Percentiles rank a stretch among this genome's conserved stretches.
Evolutionary conservation across 2,797 vertebrate genomes (phyloP).

Genomic region (Leuciscus waleckii): DNA sequence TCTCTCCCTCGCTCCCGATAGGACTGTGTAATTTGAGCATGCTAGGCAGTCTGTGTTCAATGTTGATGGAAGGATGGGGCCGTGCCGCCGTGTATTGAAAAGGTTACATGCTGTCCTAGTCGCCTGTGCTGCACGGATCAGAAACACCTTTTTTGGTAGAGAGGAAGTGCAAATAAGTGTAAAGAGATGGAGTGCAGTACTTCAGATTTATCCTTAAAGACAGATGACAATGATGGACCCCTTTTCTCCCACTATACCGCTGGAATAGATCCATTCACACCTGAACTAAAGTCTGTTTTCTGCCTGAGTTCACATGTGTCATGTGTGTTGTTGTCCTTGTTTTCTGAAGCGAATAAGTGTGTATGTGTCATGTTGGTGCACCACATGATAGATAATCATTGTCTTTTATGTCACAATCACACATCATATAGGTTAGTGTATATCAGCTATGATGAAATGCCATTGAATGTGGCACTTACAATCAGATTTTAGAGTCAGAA

Average conservation of each 20-base stretch:
- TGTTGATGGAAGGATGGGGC: conserved; percentile 69
- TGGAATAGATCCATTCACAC: conserved; percentile 70
- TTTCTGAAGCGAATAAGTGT: conserved; percentile 30
- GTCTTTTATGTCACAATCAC: background rate
- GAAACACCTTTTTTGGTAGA: conserved; percentile 66
- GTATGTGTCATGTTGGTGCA: conserved; percentile 26
- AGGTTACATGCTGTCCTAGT: conserved; percentile 71
- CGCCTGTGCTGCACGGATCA: conserved; percentile 71
- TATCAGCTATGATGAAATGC: background rate
- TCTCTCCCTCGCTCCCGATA: background rate
- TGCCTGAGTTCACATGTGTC: conserved; percentile 59
- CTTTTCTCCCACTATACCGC: conserved; percentile 43
- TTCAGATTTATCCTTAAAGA: conserved; percentile 37
- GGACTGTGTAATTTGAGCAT: conserved; percentile 74
- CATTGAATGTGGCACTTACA: background rate
- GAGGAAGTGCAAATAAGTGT: conserved; percentile 63
- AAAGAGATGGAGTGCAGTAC: conserved; percentile 11
- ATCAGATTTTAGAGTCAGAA: background rate
- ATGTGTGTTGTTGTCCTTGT: conserved; percentile 35
- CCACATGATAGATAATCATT: conserved; percentile 6
- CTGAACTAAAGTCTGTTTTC: conserved; percentile 68
- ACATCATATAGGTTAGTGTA: background rate
- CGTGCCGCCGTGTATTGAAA: conserved; percentile 74
- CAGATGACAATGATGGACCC: conserved; percentile 67
- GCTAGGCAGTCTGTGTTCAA: conserved; percentile 62